These are phyloP conservation scores for Selene dorsalis DNA, from an alignment of 2,797 vertebrate species.

Conservation along the genomic window DNA sequence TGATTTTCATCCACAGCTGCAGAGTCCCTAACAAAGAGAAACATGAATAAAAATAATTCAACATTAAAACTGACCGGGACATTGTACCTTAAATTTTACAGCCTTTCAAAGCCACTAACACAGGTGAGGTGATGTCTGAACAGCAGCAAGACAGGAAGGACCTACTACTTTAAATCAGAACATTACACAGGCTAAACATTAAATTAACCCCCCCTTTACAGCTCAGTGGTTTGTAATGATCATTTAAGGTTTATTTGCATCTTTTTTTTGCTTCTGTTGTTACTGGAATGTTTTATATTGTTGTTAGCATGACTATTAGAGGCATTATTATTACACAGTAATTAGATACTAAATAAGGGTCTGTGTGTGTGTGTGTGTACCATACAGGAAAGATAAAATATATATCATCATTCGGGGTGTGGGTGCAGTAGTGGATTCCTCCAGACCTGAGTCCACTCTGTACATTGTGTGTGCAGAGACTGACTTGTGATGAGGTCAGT, in stretches of 20 bases:
- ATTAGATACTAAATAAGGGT: neutral
- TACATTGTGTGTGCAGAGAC: neutral
- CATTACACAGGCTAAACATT: too few relatives aligned
- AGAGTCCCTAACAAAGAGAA: slow-evolving; percentile 44
- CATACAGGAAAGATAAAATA: neutral
- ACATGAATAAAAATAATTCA: neutral
- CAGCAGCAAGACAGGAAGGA: too few relatives aligned
- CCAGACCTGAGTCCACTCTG: too few relatives aligned
- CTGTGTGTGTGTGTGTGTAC: neutral
- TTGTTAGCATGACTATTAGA: too few relatives aligned
- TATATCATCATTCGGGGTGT: too few relatives aligned
- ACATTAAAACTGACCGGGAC: neutral
- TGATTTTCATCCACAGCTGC: slow-evolving; percentile 48
- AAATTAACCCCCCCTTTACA: too few relatives aligned
- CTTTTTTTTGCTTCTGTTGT: neutral
- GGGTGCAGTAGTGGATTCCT: too few relatives aligned
- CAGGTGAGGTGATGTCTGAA: neutral
- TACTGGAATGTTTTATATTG: neutral
- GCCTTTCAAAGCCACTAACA: neutral
- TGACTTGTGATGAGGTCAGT: too few relatives aligned
- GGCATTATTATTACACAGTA: neutral
- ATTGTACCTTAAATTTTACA: neutral
- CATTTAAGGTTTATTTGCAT: neutral
- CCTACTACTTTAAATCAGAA: too few relatives aligned
- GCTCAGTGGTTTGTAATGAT: too few relatives aligned